These are phyloP conservation scores for Lindbergichthys nudifrons DNA, from an alignment of 2,797 vertebrate species.

Conservation along the genomic window DNA sequence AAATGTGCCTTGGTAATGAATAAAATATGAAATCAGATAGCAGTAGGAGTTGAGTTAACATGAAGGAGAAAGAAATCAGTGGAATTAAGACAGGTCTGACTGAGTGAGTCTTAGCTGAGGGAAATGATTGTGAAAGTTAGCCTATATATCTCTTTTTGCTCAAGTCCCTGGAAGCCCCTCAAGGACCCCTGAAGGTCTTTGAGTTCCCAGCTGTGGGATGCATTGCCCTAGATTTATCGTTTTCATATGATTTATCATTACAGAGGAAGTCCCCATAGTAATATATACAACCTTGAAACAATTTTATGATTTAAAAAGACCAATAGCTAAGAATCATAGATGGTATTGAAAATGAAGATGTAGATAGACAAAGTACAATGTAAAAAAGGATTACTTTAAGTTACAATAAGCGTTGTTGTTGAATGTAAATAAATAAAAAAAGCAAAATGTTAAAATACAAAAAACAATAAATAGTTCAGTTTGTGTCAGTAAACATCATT, in stretches of 20 bases:
- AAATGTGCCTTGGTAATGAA: background rate
- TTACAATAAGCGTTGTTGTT: background rate
- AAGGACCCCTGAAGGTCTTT: slow-evolving; percentile 65
- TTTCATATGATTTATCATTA: slow-evolving; percentile 35
- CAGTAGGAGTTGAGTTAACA: background rate
- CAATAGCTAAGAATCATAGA: background rate
- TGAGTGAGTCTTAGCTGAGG: slow-evolving; percentile 10
- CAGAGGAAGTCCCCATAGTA: slow-evolving; percentile 3
- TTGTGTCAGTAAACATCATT: background rate
- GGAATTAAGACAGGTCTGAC: background rate
- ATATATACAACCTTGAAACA: slow-evolving; percentile 6
- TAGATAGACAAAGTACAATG: background rate
- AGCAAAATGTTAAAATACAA: background rate
- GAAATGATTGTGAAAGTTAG: slow-evolving; percentile 39
- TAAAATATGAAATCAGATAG: slow-evolving; percentile 11
- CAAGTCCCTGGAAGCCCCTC: slow-evolving; percentile 40
- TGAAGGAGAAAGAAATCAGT: slow-evolving; percentile 10
- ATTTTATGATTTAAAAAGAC: background rate
- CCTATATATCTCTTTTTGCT: slow-evolving; percentile 51
- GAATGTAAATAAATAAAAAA: background rate
- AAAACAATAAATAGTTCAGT: background rate
- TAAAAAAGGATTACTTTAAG: background rate
- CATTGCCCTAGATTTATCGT: slow-evolving; percentile 58
- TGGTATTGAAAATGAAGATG: background rate
- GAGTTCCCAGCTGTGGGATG: slow-evolving; percentile 44